Evolutionary conservation across 2,113 vertebrate species (phyloP).

Genomic region (Rhinichthys klamathensis): DNA sequence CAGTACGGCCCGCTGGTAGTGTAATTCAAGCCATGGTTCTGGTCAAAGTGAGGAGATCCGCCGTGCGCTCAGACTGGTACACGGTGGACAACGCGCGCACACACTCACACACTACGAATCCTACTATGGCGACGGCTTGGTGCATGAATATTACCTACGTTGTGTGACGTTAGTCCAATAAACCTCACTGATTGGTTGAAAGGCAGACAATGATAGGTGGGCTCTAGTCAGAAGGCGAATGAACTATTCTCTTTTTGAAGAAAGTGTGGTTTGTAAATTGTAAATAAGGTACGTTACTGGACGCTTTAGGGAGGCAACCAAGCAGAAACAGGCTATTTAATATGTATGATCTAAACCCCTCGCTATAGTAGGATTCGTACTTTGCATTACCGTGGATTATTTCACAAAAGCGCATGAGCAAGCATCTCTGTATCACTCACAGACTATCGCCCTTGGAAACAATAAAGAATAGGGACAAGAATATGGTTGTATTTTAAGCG

Average conservation of each 20-base stretch:
- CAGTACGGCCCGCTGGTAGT: not conserved
- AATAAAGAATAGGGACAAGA: not conserved
- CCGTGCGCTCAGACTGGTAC: slow-evolving; percentile 10
- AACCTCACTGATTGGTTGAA: not conserved
- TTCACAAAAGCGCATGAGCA: slow-evolving; percentile 15
- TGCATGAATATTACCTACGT: not conserved
- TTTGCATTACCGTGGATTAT: slow-evolving; percentile 18
- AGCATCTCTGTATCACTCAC: not conserved
- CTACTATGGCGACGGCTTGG: not conserved
- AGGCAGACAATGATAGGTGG: not conserved
- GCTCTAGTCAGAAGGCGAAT: not conserved
- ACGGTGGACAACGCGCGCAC: slow-evolving; percentile 12
- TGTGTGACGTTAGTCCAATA: not conserved
- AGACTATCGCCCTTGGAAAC: not conserved
- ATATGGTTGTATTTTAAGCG: not conserved
- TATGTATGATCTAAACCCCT: not conserved
- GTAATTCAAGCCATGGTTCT: slow-evolving; percentile 1
- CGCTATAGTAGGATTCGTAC: not conserved
- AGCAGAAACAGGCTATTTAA: not conserved
- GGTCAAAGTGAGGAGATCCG: not conserved
- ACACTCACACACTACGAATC: not conserved
- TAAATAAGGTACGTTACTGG: not conserved
- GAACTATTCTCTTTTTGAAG: not conserved
- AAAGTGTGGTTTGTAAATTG: not conserved
- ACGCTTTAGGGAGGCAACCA: not conserved